Conservation (phyloP, 2,113 vertebrate genomes). For the Sarotherodon lohbergeri region DNA sequence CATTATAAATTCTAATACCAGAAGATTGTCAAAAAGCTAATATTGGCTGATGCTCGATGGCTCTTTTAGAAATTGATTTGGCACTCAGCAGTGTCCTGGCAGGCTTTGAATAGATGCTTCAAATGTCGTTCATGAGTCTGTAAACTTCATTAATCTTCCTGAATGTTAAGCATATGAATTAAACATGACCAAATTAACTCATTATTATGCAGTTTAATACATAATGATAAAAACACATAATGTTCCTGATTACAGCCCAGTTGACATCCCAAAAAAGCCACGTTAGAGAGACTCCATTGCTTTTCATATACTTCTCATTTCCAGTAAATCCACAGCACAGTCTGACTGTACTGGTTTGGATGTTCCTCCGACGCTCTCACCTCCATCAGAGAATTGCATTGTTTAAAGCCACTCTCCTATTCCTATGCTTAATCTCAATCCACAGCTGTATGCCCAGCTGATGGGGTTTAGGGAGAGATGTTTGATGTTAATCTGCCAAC, state of each 20-base stretch:
- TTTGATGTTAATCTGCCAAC: slow-evolving; percentile 11
- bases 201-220: neutral
- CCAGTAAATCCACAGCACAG: neutral
- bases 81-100: neutral
- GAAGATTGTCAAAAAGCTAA: neutral
- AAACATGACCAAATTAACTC: neutral
- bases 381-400: neutral
- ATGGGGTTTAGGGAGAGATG: slow-evolving; percentile 20
- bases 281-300: neutral
- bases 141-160: neutral
- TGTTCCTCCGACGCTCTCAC: neutral
- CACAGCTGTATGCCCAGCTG: slow-evolving; percentile 22
- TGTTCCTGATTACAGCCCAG: neutral
- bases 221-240: neutral
- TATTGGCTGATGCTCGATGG: neutral
- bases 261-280: neutral
- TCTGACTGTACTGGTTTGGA: neutral
- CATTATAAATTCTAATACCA: neutral
- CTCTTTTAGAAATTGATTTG: neutral
- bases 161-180: neutral
- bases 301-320: neutral
- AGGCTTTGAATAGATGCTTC: neutral
- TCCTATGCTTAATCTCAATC: slow-evolving; percentile 36
- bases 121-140: neutral
- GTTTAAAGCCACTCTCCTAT: neutral